Conservation (phyloP, 37 sponge, comb jelly and placozoan species). For the Oopsacas minuta region DNA sequence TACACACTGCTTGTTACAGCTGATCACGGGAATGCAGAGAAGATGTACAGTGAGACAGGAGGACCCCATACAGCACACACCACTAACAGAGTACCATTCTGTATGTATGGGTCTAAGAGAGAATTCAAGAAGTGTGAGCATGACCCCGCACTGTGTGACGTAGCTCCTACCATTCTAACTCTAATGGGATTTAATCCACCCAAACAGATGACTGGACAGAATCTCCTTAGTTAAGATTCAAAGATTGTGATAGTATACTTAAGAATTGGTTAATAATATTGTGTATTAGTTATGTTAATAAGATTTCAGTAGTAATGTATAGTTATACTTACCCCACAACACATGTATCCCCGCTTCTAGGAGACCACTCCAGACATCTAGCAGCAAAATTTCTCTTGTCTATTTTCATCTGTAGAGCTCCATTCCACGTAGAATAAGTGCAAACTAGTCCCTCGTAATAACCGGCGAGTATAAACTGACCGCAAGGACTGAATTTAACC, state of each 20-base stretch:
- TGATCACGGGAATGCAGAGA: slow-evolving; percentile 96
- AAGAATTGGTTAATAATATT: neutral
- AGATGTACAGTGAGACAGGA: slow-evolving; percentile 76
- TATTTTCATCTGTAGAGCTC: neutral
- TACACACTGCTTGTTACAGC: slow-evolving; percentile 77
- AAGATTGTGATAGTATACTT: neutral
- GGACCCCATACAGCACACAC: slow-evolving; percentile 93
- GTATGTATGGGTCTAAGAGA: slow-evolving; percentile 43
- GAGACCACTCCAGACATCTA: slow-evolving; percentile 21
- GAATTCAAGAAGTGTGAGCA: slow-evolving; percentile 21
- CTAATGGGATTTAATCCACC: slow-evolving; percentile 75
- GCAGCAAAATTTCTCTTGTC: neutral
- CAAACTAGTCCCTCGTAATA: slow-evolving; percentile 55
- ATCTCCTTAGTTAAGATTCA: slow-evolving; percentile 32
- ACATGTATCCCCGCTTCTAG: neutral
- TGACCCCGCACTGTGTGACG: slow-evolving; percentile 68
- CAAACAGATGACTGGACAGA: slow-evolving; percentile 70
- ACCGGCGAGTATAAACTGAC: slow-evolving; percentile 33
- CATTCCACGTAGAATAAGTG: slow-evolving; percentile 30
- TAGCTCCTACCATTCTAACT: slow-evolving; percentile 75
- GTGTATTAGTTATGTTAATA: neutral
- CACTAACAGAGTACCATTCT: slow-evolving; percentile 76
- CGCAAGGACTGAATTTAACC: slow-evolving; percentile 12
- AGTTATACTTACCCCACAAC: neutral
- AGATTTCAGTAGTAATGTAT: neutral